Percentiles rank a stretch among this genome's conserved stretches.
Conservation (phyloP, 2,797 vertebrate genomes). For the Sebastes matsubarae region DNA sequence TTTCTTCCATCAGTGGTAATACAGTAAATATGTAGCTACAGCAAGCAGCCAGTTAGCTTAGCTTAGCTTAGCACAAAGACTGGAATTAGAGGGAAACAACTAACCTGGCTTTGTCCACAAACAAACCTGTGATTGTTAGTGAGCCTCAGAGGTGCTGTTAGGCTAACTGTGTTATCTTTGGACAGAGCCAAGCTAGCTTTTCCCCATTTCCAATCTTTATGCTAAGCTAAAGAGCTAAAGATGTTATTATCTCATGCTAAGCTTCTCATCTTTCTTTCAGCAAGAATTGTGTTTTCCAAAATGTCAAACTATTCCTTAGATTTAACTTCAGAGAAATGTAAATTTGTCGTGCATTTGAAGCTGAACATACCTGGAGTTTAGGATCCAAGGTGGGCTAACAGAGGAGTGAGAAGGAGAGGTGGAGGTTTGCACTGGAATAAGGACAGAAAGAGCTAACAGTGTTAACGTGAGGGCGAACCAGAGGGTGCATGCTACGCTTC, state of each 20-base stretch:
- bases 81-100: neutral
- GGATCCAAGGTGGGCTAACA: neutral
- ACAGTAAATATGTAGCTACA: neutral
- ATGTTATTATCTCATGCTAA: neutral
- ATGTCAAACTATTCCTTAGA: neutral
- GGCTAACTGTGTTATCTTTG: neutral
- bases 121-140: neutral
- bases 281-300: neutral
- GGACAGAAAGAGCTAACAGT: neutral
- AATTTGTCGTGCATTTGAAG: neutral
- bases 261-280: neutral
- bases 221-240: neutral
- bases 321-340: neutral
- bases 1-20: too few relatives aligned
- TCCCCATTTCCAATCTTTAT: neutral
- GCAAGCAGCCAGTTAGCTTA: neutral
- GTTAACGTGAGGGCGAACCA: neutral
- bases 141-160: neutral
- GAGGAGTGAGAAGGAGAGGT: neutral
- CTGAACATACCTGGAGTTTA: slow-evolving; percentile 57
- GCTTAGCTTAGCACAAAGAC: neutral
- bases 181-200: neutral
- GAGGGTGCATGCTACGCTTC: neutral
- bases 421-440: neutral
- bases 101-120: neutral